Evolutionary conservation across 2,888 invertebrate species (phyloP).

Genomic region (Apamea crenata): DNA sequence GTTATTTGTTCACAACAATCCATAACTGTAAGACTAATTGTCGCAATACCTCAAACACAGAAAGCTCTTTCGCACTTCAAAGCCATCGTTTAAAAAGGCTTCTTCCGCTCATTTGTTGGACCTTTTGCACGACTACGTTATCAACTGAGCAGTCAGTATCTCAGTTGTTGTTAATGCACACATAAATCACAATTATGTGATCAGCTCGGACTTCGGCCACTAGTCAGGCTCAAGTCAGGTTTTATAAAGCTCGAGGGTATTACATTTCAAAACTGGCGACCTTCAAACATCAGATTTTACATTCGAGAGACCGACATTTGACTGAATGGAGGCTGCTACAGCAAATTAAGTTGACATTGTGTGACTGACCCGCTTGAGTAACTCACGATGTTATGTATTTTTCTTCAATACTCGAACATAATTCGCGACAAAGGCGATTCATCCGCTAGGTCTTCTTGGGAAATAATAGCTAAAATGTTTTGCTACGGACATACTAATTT

Average conservation of each 20-base stretch:
- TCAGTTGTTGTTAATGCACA: constrained; percentile 44
- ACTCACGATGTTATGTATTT: constrained; percentile 68
- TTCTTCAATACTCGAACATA: constrained; percentile 64
- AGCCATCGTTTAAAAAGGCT: neutral
- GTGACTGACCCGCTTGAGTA: constrained; percentile 74
- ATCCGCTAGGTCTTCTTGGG: constrained; percentile 49
- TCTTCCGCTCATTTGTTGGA: constrained; percentile 9
- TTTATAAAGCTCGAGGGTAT: constrained; percentile 81
- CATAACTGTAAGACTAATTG: constrained; percentile 56
- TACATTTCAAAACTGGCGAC: constrained; percentile 83
- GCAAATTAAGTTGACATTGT: constrained; percentile 81
- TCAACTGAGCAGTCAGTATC: constrained; percentile 23
- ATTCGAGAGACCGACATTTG: constrained; percentile 76
- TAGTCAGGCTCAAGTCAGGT: constrained; percentile 67
- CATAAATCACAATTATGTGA: constrained; percentile 66
- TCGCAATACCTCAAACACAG: constrained; percentile 30
- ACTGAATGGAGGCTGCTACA: constrained; percentile 77
- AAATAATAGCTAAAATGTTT: constrained; percentile 47
- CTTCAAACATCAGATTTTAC: constrained; percentile 86
- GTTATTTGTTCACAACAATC: constrained; percentile 60
- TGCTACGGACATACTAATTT: constrained; percentile 50
- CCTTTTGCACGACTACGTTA: constrained; percentile 1
- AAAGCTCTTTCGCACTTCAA: constrained; percentile 22
- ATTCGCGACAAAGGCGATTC: constrained; percentile 58
- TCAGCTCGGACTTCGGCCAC: constrained; percentile 47